Evolutionary conservation across 2,113 vertebrate genomes (phyloP), one percentile per base, ranked within the genome.

Genomic region (Istiophorus platypterus): DNA sequence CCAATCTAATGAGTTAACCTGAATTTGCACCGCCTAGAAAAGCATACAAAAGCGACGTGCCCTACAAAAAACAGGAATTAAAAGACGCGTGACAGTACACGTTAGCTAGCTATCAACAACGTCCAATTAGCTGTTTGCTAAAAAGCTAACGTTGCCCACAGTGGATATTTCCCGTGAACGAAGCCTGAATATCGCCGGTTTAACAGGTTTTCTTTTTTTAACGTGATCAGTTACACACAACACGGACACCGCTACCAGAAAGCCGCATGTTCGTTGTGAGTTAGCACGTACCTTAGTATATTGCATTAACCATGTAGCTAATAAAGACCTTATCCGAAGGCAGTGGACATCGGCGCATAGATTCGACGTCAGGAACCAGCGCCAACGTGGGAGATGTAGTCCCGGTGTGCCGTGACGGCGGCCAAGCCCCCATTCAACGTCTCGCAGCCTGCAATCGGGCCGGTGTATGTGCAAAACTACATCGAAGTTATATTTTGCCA

Each of bases 331-430:
- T 77, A 70, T 27, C 63, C 74, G 85, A 63, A 81, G 39, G 42
- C 59, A 68, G 78, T 59, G 49, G 17, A 62, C 47, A 47, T 2
- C 34, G 92, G 39, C 84, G 90, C 90, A 75, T 26, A 42, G 4
- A 66, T 81, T 76, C 13, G 5, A 82, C 88, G 85, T 93, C 92
- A 92, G 12, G 15, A 0, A 1, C 6, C 17, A 22, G 8, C 1
- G n/a, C 71, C 64, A 62, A 20, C 17, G 2, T 85, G 90, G 93
- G 92, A 91, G 22, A 75, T 91, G 90, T 87, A 92, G 92, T 93
- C 56, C 12, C 29, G 10, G 12, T 1, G 0, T 9, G 15, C 17
- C 14, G 12, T 7, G 2, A 15, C 2, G 2, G 22, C 0, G 39
- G 2, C 3, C 1, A 27, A 56, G 7, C 7, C 4, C 0, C 1